Conservation (phyloP, 1,140 invertebrate genomes). For the Whitmania pigra region DNA sequence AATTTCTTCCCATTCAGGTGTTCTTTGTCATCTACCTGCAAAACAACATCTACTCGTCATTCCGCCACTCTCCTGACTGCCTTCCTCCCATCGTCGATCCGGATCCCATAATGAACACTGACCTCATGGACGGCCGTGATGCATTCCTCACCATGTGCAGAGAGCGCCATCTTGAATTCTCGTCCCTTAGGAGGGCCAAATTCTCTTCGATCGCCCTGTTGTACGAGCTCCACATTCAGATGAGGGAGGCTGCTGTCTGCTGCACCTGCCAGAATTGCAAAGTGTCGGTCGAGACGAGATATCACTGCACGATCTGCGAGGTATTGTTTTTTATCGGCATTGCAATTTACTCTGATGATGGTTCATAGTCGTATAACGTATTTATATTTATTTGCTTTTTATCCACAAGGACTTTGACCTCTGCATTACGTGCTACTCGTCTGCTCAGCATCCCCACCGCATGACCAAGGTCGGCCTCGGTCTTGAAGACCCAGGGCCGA, state of each 20-base stretch:
- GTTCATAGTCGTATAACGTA: neutral
- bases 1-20: conserved; percentile 40
- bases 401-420: conserved; percentile 47
- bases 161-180: conserved; percentile 98
- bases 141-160: conserved; percentile 92
- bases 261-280: conserved; percentile 98
- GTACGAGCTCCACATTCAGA: conserved; percentile 93
- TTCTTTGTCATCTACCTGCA: conserved; percentile 95
- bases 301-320: conserved; percentile 92
- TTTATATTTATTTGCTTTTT: conserved; percentile 6
- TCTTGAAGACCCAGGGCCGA: conserved; percentile 65
- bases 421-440: conserved; percentile 7
- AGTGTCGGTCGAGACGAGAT: conserved; percentile 81
- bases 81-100: conserved; percentile 54
- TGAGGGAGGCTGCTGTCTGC: conserved; percentile 51
- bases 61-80: neutral
- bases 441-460: conserved; percentile 72
- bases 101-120: conserved; percentile 84
- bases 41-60: conserved; percentile 56
- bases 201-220: conserved; percentile 93
- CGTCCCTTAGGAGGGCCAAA: conserved; percentile 81
- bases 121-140: conserved; percentile 98
- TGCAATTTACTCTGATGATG: neutral
- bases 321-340: neutral
- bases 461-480: conserved; percentile 77